Evolutionary conservation across 2,797 vertebrate species (phyloP), one percentile per base, ranked within the genome.

Genomic region (Lutra lutra): DNA sequence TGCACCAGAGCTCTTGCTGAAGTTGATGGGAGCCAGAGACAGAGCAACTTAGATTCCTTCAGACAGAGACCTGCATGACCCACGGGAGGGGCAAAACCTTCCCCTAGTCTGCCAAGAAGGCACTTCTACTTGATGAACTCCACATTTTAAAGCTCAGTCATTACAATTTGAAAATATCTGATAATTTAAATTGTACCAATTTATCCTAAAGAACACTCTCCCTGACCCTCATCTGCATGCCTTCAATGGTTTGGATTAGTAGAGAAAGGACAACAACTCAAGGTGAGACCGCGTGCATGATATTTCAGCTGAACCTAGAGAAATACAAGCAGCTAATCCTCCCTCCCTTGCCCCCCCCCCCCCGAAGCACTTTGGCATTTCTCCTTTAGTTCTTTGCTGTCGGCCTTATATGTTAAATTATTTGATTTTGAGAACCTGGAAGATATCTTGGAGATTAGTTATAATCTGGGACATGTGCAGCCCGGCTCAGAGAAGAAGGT

Each of bases 171-270:
- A 58, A 94, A 87, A 80, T 80, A 62, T 21, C 80, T 64, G 23
- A 66, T 25, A 91, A 72, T 83, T 86, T 97, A 95, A 90, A 77
- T 64, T 84, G 43, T 66, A 56, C 12, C 72, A 23, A 54, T 68
- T 68, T 62, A 72, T 68, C 25, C 29, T 85, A 27, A 91, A 51
- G 5, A 84, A 56, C 66, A 46, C 25, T 78, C 70, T 1, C 13
- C 21, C 10, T 20, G 25, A 18, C 27, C 18, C 15, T 64, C 78
- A 75, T 64, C 14, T 64, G 15, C 6, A 18, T 48, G 38, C 38
- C 23, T 72, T 77, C 35, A 46, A 25, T 38, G 29, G 18, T 84
- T 40, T 93, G 83, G 83, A 14, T 80, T 54, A 46, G 20, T 48
- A 79, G 40, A 94, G 83, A 60, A 68, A 46, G 17, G 21, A n/a